Percentiles rank a stretch among this genome's conserved stretches.
Conservation (phyloP, 2,113 vertebrate genomes). For the Sprattus sprattus region DNA sequence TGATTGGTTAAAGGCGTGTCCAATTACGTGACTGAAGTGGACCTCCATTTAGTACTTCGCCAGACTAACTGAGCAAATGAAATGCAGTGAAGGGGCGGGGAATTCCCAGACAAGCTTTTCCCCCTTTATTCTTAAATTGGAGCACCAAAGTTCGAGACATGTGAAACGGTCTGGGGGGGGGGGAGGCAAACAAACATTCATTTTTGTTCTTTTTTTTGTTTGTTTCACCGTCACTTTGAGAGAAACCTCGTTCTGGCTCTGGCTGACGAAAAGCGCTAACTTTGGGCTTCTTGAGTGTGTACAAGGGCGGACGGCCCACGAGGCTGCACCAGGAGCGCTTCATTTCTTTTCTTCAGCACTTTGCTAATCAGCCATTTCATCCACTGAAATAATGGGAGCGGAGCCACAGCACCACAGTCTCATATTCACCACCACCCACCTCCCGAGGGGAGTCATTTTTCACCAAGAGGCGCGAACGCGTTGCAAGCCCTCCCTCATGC, state of each 20-base stretch:
- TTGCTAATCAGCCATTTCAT: background rate
- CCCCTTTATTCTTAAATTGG: no score
- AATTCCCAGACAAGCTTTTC: no score
- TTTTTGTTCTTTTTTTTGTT: background rate
- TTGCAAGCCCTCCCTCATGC: background rate
- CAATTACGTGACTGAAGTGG: no score
- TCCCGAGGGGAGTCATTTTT: background rate
- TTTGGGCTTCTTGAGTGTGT: background rate
- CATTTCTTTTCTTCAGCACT: background rate
- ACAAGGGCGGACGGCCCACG: background rate
- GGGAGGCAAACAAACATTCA: background rate
- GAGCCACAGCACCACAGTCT: background rate
- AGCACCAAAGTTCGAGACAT: no score
- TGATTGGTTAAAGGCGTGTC: no score
- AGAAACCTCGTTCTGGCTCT: background rate
- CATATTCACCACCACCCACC: background rate
- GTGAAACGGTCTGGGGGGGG: no score
- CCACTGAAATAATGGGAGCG: background rate
- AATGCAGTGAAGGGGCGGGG: no score
- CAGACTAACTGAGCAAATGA: no score
- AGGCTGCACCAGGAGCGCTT: background rate
- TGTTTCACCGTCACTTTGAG: background rate
- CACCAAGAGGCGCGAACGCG: background rate
- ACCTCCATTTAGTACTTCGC: no score
- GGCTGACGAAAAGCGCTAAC: background rate